Evolutionary conservation across 2,888 invertebrate species (phyloP).

Genomic region (Eurois occulta): DNA sequence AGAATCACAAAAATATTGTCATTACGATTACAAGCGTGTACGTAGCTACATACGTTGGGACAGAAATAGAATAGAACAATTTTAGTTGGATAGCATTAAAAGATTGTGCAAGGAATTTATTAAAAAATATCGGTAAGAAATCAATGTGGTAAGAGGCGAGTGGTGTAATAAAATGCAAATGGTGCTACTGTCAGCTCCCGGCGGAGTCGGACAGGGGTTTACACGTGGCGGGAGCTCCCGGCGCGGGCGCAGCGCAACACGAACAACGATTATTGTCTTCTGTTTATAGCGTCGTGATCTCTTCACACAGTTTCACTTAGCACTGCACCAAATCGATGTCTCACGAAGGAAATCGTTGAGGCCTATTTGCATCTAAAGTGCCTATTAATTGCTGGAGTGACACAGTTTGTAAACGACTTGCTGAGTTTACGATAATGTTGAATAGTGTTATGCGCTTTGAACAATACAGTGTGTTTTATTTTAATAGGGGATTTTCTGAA

Average conservation of each 20-base stretch:
- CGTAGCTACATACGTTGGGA: slow-evolving; percentile 3
- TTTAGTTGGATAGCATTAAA: slow-evolving; percentile 6
- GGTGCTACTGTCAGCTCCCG: slow-evolving; percentile 73
- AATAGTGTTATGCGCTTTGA: slow-evolving; percentile 50
- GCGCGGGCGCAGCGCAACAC: slow-evolving; percentile 73
- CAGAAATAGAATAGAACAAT: too few species aligned
- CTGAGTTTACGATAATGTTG: slow-evolving; percentile 62
- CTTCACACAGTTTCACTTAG: slow-evolving; percentile 75
- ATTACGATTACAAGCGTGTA: slow-evolving; percentile 31
- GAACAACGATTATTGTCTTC: slow-evolving; percentile 82
- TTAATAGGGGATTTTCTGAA: not conserved
- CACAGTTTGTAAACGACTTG: slow-evolving; percentile 62
- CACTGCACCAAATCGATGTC: slow-evolving; percentile 72
- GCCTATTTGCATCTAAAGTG: slow-evolving; percentile 79
- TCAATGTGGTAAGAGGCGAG: slow-evolving; percentile 42
- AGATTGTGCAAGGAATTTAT: slow-evolving; percentile 18
- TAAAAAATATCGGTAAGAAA: slow-evolving; percentile 30
- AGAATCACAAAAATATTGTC: slow-evolving; percentile 38
- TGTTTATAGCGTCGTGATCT: slow-evolving; percentile 83
- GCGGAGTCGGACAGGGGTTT: slow-evolving; percentile 74
- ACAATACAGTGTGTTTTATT: slow-evolving; percentile 41
- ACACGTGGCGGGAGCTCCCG: slow-evolving; percentile 74
- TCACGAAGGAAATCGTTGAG: slow-evolving; percentile 74
- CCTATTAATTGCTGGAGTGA: slow-evolving; percentile 75
- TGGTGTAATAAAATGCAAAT: slow-evolving; percentile 69